Conservation (phyloP, 2,113 vertebrate species). For the Uria lomvia region DNA sequence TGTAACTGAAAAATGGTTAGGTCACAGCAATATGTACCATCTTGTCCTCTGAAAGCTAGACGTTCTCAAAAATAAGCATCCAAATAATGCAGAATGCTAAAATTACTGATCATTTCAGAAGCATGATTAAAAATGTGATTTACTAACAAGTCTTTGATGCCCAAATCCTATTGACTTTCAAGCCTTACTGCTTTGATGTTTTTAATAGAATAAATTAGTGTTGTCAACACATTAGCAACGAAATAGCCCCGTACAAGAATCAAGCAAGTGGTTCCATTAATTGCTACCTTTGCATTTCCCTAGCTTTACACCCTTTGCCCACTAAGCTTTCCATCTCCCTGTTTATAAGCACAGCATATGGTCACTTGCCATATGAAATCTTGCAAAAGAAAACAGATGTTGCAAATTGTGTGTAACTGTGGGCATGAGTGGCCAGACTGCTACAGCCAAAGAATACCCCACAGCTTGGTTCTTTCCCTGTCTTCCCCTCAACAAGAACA, state of each 20-base stretch:
- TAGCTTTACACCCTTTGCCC: background rate
- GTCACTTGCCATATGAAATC: background rate
- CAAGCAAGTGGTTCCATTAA: background rate
- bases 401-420: background rate
- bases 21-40: background rate
- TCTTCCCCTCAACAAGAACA: background rate
- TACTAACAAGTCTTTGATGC: background rate
- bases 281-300: background rate
- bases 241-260: background rate
- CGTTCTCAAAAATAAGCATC: background rate
- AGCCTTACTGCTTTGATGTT: background rate
- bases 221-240: background rate
- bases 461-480: background rate
- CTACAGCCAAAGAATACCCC: background rate
- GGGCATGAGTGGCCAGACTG: background rate
- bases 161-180: background rate
- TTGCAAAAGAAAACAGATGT: background rate
- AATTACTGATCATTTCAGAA: background rate
- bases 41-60: background rate
- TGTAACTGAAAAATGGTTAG: background rate
- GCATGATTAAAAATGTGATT: background rate
- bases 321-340: background rate
- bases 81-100: background rate
- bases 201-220: background rate
- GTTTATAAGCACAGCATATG: background rate